phyloP scores from a whole-genome alignment of 2,113 vertebrate genomes.

The Brachypteracias leptosomus region DNA sequence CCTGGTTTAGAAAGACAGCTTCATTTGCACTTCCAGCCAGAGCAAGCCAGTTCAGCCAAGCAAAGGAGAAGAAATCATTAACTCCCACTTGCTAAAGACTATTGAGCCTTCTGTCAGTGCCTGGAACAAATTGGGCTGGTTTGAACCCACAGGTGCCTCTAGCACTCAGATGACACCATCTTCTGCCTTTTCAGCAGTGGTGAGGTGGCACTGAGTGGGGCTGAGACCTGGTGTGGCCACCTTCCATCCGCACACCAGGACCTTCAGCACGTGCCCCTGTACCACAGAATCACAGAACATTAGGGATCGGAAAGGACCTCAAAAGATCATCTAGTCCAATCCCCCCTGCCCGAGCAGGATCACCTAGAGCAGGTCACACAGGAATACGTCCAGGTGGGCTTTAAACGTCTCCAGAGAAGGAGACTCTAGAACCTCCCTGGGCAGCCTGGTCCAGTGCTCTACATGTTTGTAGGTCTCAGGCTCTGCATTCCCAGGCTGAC shows the following conservation, averaged over 20 bases:
- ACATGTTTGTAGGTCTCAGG: not conserved
- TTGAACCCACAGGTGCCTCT: not conserved
- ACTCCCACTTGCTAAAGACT: not conserved
- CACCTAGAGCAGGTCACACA: too few species aligned
- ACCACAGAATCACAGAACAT: too few species aligned
- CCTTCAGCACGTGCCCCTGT: not conserved
- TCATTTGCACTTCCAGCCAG: not conserved
- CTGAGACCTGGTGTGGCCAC: not conserved
- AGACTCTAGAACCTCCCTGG: too few species aligned
- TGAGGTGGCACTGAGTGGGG: fast-evolving
- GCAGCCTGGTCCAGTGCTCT: too few species aligned
- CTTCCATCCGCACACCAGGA: not conserved
- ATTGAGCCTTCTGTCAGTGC: not conserved
- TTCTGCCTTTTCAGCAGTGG: not conserved
- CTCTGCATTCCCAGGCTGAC: not conserved
- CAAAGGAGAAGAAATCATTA: not conserved
- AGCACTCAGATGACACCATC: not conserved
- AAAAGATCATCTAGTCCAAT: too few species aligned
- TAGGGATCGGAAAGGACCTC: too few species aligned
- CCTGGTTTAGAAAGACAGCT: not conserved
- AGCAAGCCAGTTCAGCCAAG: not conserved
- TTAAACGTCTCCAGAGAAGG: too few species aligned
- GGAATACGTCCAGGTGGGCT: too few species aligned
- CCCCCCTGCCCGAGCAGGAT: too few species aligned
- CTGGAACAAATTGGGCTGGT: not conserved